Evolutionary conservation across 2,888 invertebrate genomes (phyloP), one percentile per base, ranked within the genome.

Genomic region (Aquatica leii): DNA sequence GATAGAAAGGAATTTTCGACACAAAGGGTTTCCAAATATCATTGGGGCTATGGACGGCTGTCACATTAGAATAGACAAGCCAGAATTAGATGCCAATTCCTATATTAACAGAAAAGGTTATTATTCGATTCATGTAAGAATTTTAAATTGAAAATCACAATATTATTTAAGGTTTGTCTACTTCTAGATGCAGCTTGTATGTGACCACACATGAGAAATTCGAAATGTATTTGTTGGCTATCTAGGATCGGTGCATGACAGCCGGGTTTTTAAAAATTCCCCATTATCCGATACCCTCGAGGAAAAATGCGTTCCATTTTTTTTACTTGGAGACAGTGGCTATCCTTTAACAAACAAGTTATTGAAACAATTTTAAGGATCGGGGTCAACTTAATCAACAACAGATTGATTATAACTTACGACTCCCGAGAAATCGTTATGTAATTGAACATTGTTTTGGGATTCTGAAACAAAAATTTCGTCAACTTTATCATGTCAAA

Each of bases 401-500:
- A 5, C 54, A 14, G 56, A 56, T n/a, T n/a, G n/a, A n/a, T 61
- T 61, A 40, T 48, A 65, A 61, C 46, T 14, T 31, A 17, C 24
- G 52, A 14, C 49, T 65, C 15, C 46, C 50, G 1, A 61, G 31
- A 58, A 58, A 50, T 12, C 17, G 62, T 20, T 62, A 58, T 18
- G 15, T 52, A 17, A 50, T 65, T 9, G 65, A 62, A 43, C 63
- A 55, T 50, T 59, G 63, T 18, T 59, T 63, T 54, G 34, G 63
- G 12, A 14, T 63, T 41, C 48, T 65, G 17, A 62, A 58, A 58
- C 61, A 65, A 53, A 58, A 62, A 49, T 62, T 65, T 52, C 18
- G 53, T 11, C 61, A 65, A 48, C 15, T 60, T n/a, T 51, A 59
- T 17, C 56, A 63, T 31, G n/a, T 63, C 12, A 64, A 64, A 59